phyloP scores from a whole-genome alignment of 2,888 invertebrate species.

The Apomyelois bistriatella region DNA sequence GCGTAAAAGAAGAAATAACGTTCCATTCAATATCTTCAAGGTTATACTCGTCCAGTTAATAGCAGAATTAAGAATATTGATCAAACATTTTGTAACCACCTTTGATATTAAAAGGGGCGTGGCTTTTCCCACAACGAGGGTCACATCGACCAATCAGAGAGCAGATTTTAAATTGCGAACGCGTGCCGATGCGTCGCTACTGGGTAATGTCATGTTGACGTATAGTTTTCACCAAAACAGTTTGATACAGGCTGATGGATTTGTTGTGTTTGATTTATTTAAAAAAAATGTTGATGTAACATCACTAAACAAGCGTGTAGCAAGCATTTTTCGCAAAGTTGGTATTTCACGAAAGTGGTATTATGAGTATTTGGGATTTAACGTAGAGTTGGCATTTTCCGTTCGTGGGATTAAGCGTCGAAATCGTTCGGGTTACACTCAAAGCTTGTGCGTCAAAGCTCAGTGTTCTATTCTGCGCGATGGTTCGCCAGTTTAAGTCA shows the following conservation, averaged over 20 bases:
- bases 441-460: no score
- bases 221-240: conserved; percentile 52
- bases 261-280: not conserved
- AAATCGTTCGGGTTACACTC: no score
- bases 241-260: conserved; percentile 39
- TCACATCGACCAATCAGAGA: conserved; percentile 44
- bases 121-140: conserved; percentile 27
- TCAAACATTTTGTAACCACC: conserved; percentile 41
- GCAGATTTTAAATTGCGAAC: conserved; percentile 50
- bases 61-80: conserved; percentile 29
- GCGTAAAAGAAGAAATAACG: not conserved
- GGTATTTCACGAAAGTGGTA: no score
- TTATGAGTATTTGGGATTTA: no score
- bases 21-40: conserved; percentile 6
- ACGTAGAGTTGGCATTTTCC: no score
- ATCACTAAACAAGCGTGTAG: no score
- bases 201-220: conserved; percentile 58
- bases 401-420: no score
- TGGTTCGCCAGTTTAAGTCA: no score
- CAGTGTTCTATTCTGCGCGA: no score
- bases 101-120: conserved; percentile 39
- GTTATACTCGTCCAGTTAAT: not conserved
- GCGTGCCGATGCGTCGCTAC: conserved; percentile 61
- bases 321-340: no score
- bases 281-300: no score